A percentile compares a stretch with the other conserved stretches of the same genome.
Conservation (phyloP, 1,140 invertebrate species). For the Eupeodes corollae region DNA sequence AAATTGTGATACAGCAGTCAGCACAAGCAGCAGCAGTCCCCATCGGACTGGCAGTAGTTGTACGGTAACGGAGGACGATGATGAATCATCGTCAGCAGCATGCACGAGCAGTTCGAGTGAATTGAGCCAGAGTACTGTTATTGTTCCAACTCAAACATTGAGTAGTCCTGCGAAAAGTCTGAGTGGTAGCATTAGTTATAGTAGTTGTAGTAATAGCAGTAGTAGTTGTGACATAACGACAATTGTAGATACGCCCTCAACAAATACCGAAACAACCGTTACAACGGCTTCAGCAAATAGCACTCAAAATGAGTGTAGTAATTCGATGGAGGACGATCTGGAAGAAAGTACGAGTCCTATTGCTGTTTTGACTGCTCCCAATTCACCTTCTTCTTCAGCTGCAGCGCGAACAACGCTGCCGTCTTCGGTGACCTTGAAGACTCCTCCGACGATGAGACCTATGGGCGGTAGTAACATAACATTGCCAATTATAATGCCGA, state of each 20-base stretch:
- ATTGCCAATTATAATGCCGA: conserved; percentile 20
- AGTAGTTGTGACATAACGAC: conserved; percentile 9
- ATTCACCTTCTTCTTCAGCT: conserved; percentile 4
- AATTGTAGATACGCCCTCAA: background rate
- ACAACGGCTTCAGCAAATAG: background rate
- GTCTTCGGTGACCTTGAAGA: background rate
- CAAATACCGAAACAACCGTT: background rate
- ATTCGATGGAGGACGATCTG: too few species aligned
- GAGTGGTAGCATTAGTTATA: conserved; percentile 13
- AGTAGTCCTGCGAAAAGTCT: conserved; percentile 18
- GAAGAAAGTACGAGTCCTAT: too few species aligned
- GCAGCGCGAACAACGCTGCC: background rate
- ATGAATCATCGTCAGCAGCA: conserved; percentile 26
- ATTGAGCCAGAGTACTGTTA: conserved; percentile 33
- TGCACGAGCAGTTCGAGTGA: conserved; percentile 33
- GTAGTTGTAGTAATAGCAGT: background rate
- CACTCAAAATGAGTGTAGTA: background rate
- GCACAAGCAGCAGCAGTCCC: conserved; percentile 1
- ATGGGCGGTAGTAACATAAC: conserved; percentile 8
- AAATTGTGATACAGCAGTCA: background rate
- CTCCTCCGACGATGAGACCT: too few species aligned
- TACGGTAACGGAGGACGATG: conserved; percentile 16
- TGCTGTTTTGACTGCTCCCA: conserved; percentile 3
- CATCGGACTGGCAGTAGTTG: background rate
- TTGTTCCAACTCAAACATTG: conserved; percentile 6